Evolutionary conservation across 1,140 invertebrate species (phyloP).

Genomic region (Hylaeus volcanicus): DNA sequence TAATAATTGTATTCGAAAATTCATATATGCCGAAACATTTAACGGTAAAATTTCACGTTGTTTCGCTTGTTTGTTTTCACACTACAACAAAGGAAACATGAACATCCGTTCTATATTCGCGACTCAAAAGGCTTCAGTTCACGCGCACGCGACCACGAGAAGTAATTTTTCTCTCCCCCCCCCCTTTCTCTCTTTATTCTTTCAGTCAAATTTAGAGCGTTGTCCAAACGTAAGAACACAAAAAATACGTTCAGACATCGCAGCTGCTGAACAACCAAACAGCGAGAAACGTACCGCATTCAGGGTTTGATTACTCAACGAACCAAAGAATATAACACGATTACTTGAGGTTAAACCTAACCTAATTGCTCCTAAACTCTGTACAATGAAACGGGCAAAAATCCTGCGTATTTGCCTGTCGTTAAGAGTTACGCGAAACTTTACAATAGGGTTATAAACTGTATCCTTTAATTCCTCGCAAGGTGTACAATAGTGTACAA

Average conservation of each 20-base stretch:
- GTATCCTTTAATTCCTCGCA: no score
- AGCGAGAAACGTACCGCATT: neutral
- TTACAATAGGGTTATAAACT: neutral
- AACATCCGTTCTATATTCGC: conserved; percentile 53
- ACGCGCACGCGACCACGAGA: conserved; percentile 2
- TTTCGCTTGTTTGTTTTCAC: conserved; percentile 26
- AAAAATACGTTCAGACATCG: neutral
- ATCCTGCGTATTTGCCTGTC: conserved; percentile 3
- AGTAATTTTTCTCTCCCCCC: neutral
- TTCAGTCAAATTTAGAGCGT: conserved; percentile 17
- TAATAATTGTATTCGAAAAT: neutral
- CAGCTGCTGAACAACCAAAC: neutral
- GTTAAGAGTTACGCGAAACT: neutral
- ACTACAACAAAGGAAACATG: conserved; percentile 21
- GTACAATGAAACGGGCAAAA: neutral
- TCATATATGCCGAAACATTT: neutral
- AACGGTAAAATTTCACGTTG: neutral
- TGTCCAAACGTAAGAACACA: neutral
- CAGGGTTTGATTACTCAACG: neutral
- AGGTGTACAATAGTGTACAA: no score
- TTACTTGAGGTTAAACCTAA: conserved; percentile 21
- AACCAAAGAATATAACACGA: conserved; percentile 9
- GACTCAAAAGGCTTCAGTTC: conserved; percentile 41
- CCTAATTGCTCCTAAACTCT: conserved; percentile 7
- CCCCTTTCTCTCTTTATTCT: neutral